Evolutionary conservation across 92 coral and sea anemone genomes (phyloP), one percentile per base, ranked within the genome.

Genomic region (Zoanthus sansibaricus): DNA sequence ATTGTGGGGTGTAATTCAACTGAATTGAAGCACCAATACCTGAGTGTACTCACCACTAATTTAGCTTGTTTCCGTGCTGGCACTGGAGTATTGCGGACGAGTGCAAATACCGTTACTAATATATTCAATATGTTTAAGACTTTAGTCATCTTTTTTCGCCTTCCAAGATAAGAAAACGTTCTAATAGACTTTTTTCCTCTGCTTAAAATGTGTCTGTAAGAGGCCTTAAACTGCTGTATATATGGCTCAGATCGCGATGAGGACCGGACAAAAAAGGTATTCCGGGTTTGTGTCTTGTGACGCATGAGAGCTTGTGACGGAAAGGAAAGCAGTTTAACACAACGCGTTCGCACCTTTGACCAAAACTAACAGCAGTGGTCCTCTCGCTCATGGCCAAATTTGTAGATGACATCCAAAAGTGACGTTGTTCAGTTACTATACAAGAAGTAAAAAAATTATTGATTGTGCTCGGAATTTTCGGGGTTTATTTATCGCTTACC

Each of bases 51-150:
- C 66, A 80, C 85, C 85, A 80, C 74, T 2, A 80, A 18, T 1
- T 80, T 25, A 7, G 85, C 85, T 64, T 80, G 85, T 46, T 80
- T 80, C 85, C 85, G 55, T 30, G 85, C 75, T 2, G 85, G 73
- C 1, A 80, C 85, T 4, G 85, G 85, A 47, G 20, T 9, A 14
- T 75, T 64, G n/a, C 21, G 20, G 15, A 80, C 58, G 25, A 47
- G 32, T 5, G 70, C 85, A 80, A 80, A 67, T 33, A 42, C 8
- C 42, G 70, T 14, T 45, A 20, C 83, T 16, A 59, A 6, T 12
- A 78, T 16, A 21, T 14, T 37, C 18, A 67, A 67, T 80, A 64
- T 80, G 7, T 42, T 13, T 42, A 42, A 12, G 55, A 64, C 31
- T 66, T 56, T 11, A 9, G 62, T 14, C 85, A 80, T 79, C 31